Conservation (phyloP, 2,113 vertebrate species). For the Turdus rufiventris region DNA sequence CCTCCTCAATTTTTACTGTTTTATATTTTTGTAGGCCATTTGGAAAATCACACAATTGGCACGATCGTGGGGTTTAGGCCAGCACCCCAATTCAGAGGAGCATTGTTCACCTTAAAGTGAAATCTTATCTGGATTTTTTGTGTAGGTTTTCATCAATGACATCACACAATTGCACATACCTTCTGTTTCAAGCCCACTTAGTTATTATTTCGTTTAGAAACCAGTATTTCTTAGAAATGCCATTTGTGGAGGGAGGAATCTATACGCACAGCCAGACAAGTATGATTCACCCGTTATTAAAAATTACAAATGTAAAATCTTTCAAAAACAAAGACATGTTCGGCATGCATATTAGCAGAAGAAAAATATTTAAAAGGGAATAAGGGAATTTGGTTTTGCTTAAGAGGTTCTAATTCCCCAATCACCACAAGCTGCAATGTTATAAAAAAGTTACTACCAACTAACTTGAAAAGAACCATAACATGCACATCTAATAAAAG, state of each 20-base stretch:
- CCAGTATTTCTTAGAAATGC: not conserved
- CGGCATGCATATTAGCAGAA: not conserved
- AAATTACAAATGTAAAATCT: not conserved
- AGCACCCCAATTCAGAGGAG: not conserved
- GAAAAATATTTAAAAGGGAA: not conserved
- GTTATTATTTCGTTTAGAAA: constrained; percentile 29
- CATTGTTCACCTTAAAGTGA: not conserved
- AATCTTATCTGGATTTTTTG: not conserved
- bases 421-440: not conserved
- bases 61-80: not conserved
- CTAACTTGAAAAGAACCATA: not conserved
- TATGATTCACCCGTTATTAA: constrained; percentile 19
- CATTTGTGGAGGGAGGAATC: not conserved
- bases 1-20: not conserved
- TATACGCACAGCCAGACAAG: not conserved
- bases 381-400: not conserved
- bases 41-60: constrained; percentile 9
- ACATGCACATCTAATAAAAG: not conserved
- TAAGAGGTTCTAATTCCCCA: not conserved
- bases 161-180: not conserved
- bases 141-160: not conserved
- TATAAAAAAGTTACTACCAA: not conserved
- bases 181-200: constrained; percentile 8
- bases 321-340: not conserved
- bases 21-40: constrained; percentile 31